Percentiles rank a stretch among this genome's conserved stretches.
Evolutionary conservation across 1,140 invertebrate species (phyloP).

Genomic region (Nasonia giraulti): DNA sequence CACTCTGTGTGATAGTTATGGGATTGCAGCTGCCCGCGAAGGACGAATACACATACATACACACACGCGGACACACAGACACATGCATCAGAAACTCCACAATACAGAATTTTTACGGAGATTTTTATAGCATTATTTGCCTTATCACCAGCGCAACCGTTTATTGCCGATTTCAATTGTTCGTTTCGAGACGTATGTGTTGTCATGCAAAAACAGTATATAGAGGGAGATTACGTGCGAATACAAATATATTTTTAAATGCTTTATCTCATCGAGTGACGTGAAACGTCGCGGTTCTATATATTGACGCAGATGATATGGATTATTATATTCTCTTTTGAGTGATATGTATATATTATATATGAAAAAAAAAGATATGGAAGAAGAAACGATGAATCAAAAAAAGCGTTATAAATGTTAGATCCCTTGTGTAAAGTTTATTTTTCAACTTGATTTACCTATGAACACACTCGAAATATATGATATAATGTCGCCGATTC

Average conservation of each 20-base stretch:
- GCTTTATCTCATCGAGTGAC: neutral
- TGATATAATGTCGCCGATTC: too few relatives aligned
- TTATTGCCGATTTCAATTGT: slow-evolving; percentile 1
- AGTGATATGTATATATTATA: neutral
- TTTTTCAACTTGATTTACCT: slow-evolving; percentile 15
- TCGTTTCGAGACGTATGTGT: neutral
- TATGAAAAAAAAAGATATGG: neutral
- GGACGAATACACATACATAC: neutral
- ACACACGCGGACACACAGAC: too few relatives aligned
- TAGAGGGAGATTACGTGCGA: neutral
- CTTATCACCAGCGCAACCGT: neutral
- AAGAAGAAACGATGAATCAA: neutral
- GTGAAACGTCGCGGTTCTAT: neutral
- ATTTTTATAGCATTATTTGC: neutral
- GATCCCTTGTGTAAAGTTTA: slow-evolving; percentile 7
- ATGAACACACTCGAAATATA: neutral
- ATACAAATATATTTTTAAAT: neutral
- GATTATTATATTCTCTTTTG: neutral
- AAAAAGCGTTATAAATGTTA: neutral
- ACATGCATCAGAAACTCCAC: too few relatives aligned
- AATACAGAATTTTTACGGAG: neutral
- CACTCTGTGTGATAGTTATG: too few relatives aligned
- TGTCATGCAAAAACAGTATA: too few relatives aligned
- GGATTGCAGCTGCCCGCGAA: too few relatives aligned
- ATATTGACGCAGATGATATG: neutral